A percentile compares a stretch with the other conserved stretches of the same genome.
These are phyloP conservation scores for Drosophila anomalipes DNA, from an alignment of 2,888 invertebrate genomes.

Conservation along the genomic window DNA sequence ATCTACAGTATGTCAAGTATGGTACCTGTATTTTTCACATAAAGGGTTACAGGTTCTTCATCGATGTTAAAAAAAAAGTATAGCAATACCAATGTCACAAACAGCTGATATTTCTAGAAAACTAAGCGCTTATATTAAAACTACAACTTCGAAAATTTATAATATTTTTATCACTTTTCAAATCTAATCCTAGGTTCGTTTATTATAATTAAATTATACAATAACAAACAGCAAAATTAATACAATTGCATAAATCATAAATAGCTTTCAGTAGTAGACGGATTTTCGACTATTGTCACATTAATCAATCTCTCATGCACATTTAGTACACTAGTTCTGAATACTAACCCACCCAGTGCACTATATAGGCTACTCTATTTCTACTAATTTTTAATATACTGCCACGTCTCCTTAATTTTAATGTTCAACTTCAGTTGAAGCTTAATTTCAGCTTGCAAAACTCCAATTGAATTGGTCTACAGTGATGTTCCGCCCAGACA, in stretches of 20 bases:
- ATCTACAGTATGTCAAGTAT: not conserved
- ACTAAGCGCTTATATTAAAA: not conserved
- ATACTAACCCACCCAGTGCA: not conserved
- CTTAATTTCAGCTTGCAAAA: not conserved
- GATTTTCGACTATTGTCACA: not conserved
- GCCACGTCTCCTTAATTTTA: not conserved
- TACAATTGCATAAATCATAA: not conserved
- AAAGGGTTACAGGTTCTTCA: not conserved
- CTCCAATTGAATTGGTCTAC: slow-evolving; percentile 2
- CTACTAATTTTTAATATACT: not conserved
- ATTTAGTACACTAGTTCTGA: not conserved
- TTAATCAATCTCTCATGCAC: not conserved
- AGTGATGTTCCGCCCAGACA: not conserved
- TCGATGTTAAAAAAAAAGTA: not conserved
- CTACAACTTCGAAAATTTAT: not conserved
- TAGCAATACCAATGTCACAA: not conserved
- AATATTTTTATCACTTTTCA: not conserved
- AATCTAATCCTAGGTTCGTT: no score
- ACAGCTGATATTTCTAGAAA: not conserved
- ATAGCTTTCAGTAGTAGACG: not conserved
- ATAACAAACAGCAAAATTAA: no score
- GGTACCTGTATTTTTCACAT: rapidly evolving
- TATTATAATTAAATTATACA: not conserved
- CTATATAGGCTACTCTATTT: not conserved
- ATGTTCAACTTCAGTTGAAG: not conserved